phyloP scores from a whole-genome alignment of 2,113 vertebrate genomes.

The Megaceryle maxima region DNA sequence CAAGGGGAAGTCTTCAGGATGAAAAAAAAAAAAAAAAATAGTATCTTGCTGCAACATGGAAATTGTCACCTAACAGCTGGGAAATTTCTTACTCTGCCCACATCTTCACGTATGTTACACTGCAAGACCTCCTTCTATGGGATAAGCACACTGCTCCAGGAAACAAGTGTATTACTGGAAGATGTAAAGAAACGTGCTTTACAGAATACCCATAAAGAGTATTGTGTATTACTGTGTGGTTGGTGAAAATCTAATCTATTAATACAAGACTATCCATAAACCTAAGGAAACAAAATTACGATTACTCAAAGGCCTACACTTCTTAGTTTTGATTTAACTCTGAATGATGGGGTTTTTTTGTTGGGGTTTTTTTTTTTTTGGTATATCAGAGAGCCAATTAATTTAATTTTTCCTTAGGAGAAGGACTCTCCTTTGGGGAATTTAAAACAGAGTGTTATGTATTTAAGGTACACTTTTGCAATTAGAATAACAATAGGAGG shows the following conservation, averaged over 20 bases:
- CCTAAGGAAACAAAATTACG: neutral
- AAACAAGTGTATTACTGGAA: neutral
- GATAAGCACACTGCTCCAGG: neutral
- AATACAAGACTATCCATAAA: neutral
- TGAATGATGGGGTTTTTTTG: neutral
- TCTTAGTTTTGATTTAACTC: neutral
- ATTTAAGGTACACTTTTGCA: neutral
- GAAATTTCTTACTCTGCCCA: neutral
- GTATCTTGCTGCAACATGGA: neutral
- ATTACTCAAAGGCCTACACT: neutral
- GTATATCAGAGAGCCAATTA: neutral
- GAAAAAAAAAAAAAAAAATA: neutral
- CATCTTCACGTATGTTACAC: neutral
- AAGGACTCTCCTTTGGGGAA: accelerated
- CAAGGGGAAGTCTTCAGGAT: neutral
- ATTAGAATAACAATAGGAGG: neutral
- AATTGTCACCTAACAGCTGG: neutral
- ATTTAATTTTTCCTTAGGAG: neutral
- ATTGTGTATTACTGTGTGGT: neutral
- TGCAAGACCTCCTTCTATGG: neutral
- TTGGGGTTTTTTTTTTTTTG: neutral
- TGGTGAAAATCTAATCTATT: neutral
- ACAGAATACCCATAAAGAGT: neutral
- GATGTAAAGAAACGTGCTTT: neutral
- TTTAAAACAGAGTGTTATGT: neutral